Base-by-base conservation (phyloP, 2,888 invertebrate genomes). In the Pterostichus niger region DNA sequence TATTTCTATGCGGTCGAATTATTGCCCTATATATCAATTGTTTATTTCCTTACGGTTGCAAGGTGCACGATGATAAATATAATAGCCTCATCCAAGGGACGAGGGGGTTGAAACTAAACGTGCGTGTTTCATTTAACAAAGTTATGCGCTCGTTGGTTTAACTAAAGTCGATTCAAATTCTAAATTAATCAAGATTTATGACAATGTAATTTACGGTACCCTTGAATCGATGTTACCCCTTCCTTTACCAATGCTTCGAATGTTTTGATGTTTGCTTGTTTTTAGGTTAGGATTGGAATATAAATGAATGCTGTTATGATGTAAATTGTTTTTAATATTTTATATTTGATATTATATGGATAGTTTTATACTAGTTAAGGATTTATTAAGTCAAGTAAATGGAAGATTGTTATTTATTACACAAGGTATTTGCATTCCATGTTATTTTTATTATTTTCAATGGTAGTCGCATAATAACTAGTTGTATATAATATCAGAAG, bases 111-210 rank as follows among this genome's bases (percentile, higher is more conserved):
- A 44, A 44, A 44, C 44, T 15, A 44, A 71, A 64, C 44, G 40
- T 75, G 75, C 75, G 75, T 75, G 75, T 52, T 75, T 75, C 75
- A 75, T 75, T 75, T 49, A 52, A 52, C n/a, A 52, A 52, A 49
- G 75, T 52, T 75, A 71, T 71, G 68, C 68, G 75, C 75, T 52
- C 52, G 24, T 75, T 75, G 49, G 75, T 52, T 75, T 52, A 75
- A 75, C 75, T 75, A 75, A 75, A 81, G 54, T 68, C 71, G 56
- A 81, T 81, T 56, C 73, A 52, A 54, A 71, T 71, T 71, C 68
- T 52, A 81, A 81, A 81, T 81, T 81, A 81, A 81, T 81, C 71
- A 81, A 81, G 81, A 81, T 81, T 81, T 81, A 81, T 81, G 81
- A 81, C 68, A 71, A 68, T 68, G 68, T 68, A 68, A 71, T 71